Evolutionary conservation across 2,113 vertebrate genomes (phyloP), one percentile per base, ranked within the genome.

Genomic region (Albula goreensis): DNA sequence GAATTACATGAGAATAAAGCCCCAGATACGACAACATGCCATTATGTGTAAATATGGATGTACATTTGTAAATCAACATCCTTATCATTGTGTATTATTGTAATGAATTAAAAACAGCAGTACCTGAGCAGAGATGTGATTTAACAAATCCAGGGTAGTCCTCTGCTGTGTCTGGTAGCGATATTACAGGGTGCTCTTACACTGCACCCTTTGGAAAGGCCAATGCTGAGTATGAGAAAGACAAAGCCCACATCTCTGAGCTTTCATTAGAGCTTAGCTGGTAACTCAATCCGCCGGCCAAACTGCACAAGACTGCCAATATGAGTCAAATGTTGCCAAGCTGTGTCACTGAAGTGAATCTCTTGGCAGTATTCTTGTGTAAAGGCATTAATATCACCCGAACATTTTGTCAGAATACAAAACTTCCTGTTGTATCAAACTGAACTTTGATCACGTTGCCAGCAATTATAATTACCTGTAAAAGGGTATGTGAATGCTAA

Each of bases 231-330:
- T 7, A 7, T 85, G 11, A 52, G 50, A 31, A 49, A 41, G 49
- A 12, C 31, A 50, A 50, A 7, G 2, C 51, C 50, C 49, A 25
- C 79, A 12, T 49, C 50, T 15, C 51, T 79, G 74, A 57, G 74
- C 77, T 60, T 85, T 85, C 51, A 80, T 78, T 79, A 79, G 25
- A 79, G 77, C 13, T 85, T 56, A 53, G 50, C n/a, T 9, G 25
- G 51, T 79, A 85, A 85, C 84, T 57, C 63, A 51, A 57, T 85
- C 84, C 48, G 10, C 31, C 70, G 9, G 51, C 12, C 19, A 52
- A 41, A 83, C 10, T 25, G 80, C 50, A 8, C 49, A 52, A 17
- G 19, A 22, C 41, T 83, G 60, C 82, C 82, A 83, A 50, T 57
- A 83, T 50, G 48, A 74, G 57, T 6, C n/a, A 17, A 5, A 74